These are phyloP conservation scores for Clarias laeviceps DNA, from an alignment of 2,797 vertebrate genomes.

Conservation along the genomic window DNA sequence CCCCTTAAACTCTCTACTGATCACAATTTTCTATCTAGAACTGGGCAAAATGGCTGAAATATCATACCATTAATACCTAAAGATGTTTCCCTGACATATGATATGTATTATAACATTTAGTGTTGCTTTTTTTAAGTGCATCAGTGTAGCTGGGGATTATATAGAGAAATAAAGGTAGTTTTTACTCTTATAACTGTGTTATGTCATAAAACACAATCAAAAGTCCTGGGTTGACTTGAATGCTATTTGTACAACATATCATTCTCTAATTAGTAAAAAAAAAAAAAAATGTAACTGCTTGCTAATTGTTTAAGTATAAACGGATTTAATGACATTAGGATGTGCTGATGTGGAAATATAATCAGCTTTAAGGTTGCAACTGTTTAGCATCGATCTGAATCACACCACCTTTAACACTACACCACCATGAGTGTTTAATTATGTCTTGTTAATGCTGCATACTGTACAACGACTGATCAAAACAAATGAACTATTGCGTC, in stretches of 20 bases:
- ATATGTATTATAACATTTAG: background rate
- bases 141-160: too few relatives aligned
- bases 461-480: too few relatives aligned
- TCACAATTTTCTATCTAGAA: background rate
- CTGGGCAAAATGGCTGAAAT: background rate
- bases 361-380: background rate
- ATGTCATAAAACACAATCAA: too few relatives aligned
- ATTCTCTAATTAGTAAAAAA: too few relatives aligned
- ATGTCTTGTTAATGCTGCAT: background rate
- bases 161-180: too few relatives aligned
- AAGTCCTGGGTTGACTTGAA: too few relatives aligned
- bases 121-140: background rate
- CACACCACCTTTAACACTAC: background rate
- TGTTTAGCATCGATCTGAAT: background rate
- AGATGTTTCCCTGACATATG: background rate
- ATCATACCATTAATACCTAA: too few relatives aligned
- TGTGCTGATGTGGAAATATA: background rate
- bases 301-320: background rate
- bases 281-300: too few relatives aligned
- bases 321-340: background rate
- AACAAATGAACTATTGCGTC: too few relatives aligned
- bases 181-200: too few relatives aligned
- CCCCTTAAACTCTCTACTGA: background rate
- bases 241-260: too few relatives aligned
- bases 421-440: background rate